These are phyloP conservation scores for Ceratothoa steindachneri DNA, from an alignment of 2,888 invertebrate genomes.

Conservation along the genomic window DNA sequence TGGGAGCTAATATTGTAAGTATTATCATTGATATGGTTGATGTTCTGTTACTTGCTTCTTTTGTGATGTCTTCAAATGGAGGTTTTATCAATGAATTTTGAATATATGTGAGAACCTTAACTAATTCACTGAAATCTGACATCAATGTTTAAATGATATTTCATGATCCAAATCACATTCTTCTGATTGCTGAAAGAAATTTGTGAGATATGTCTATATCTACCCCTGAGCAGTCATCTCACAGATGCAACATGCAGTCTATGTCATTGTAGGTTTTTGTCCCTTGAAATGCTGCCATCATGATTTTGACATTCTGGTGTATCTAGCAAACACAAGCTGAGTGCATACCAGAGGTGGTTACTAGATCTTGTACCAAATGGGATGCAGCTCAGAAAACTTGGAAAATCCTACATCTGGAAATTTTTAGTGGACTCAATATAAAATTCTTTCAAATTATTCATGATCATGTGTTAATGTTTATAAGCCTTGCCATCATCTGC, in stretches of 20 bases:
- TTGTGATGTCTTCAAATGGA: too few relatives aligned
- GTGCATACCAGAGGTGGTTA: background rate
- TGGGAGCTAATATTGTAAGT: too few relatives aligned
- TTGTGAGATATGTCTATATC: background rate
- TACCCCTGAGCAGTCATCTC: background rate
- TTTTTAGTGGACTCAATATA: background rate
- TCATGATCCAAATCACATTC: too few relatives aligned
- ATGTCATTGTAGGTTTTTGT: background rate
- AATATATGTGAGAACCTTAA: background rate
- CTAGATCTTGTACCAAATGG: background rate
- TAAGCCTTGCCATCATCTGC: too few relatives aligned
- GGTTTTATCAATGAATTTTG: background rate
- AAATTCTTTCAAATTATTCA: background rate
- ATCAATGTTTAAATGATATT: too few relatives aligned
- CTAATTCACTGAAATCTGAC: background rate
- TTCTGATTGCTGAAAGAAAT: background rate
- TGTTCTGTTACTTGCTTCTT: too few relatives aligned
- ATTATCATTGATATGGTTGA: too few relatives aligned
- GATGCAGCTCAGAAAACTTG: background rate
- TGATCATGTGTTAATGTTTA: background rate
- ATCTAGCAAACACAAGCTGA: background rate
- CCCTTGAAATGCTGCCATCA: background rate
- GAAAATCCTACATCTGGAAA: background rate
- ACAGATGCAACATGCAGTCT: background rate
- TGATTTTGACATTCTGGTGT: background rate